These are phyloP conservation scores for Aepyceros melampus DNA, from an alignment of 2,113 vertebrate species.

Conservation along the genomic window DNA sequence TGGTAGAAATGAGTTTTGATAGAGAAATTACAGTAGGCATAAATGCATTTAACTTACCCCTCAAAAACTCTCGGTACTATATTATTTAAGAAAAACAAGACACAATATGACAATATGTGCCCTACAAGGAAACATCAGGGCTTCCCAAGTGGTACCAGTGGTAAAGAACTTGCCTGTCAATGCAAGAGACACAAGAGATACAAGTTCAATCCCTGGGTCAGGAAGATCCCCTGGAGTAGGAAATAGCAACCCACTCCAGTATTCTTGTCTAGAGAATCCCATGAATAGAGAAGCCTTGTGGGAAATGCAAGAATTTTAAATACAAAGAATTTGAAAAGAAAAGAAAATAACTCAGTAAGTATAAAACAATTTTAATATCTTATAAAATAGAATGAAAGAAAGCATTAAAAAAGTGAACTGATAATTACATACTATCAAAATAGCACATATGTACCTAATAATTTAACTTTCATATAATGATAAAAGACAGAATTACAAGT, in stretches of 20 bases:
- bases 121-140: neutral
- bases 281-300: neutral
- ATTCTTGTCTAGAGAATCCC: neutral
- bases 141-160: neutral
- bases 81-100: neutral
- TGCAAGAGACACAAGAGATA: neutral
- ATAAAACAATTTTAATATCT: neutral
- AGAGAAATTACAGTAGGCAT: neutral
- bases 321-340: neutral
- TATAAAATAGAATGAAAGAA: neutral
- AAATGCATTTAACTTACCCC: neutral
- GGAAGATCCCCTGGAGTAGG: neutral
- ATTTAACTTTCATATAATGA: neutral
- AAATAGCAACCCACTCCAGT: neutral
- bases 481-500: neutral
- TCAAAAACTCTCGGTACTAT: neutral
- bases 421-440: neutral
- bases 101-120: neutral
- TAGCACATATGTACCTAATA: neutral
- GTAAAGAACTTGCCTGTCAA: neutral
- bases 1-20: neutral
- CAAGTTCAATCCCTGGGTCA: neutral
- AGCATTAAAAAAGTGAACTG: neutral
- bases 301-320: neutral
- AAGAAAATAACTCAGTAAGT: neutral